phyloP scores from a whole-genome alignment of 2,797 vertebrate genomes.

The Sebastes oblongus region DNA sequence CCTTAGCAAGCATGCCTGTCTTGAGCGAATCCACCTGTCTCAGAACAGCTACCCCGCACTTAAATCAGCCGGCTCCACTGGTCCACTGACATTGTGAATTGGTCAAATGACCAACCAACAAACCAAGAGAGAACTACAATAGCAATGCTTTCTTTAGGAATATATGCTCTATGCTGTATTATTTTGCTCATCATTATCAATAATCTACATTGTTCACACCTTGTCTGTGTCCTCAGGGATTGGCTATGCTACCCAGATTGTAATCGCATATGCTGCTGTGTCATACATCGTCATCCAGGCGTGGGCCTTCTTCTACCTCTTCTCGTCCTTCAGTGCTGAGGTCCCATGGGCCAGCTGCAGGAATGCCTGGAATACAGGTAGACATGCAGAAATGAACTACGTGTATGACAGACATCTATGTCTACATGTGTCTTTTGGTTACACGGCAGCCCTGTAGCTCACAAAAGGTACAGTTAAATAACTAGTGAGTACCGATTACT shows the following conservation, averaged over 20 bases:
- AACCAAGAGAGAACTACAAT: background rate
- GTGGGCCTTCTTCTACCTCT: conserved; percentile 80
- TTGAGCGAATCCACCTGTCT: background rate
- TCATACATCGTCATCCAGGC: conserved; percentile 80
- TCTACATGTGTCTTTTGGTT: background rate
- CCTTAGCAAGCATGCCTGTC: background rate
- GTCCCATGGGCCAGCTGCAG: conserved; percentile 77
- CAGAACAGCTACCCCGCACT: background rate
- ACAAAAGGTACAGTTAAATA: background rate
- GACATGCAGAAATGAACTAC: background rate
- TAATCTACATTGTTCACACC: background rate
- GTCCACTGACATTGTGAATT: background rate
- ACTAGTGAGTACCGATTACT: background rate
- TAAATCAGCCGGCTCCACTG: background rate
- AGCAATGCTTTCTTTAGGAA: background rate
- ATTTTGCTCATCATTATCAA: background rate
- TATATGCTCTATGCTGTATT: background rate
- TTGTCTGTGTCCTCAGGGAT: conserved; percentile 62
- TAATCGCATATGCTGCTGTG: conserved; percentile 72
- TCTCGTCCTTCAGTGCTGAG: conserved; percentile 73
- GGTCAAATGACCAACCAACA: background rate
- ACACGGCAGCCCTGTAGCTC: background rate
- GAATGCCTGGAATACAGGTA: conserved; percentile 79
- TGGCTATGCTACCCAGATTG: conserved; percentile 74
- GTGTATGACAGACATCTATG: background rate